These are phyloP conservation scores for Lytechinus variegatus DNA, from an alignment of 35 echinoderm and acorn worm genomes.

Conservation along the genomic window DNA sequence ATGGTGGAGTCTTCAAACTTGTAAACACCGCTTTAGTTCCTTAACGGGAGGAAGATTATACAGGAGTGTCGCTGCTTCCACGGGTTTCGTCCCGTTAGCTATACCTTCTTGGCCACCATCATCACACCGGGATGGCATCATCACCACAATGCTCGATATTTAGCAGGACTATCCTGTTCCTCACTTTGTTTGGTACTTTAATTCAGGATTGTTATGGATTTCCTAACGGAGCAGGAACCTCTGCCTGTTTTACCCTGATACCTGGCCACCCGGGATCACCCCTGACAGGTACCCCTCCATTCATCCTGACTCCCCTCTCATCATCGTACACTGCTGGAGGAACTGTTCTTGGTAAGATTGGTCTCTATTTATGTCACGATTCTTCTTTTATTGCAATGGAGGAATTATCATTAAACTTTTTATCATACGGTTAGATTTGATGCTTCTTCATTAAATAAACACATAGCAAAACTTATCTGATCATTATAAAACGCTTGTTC, in stretches of 20 bases:
- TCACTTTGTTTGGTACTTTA: not conserved
- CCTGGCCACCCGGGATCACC: not conserved
- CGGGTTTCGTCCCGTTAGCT: not conserved
- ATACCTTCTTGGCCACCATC: not conserved
- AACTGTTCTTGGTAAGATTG: not conserved
- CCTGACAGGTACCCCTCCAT: not conserved
- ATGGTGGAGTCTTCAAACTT: not conserved
- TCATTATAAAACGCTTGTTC: no score
- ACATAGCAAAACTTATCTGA: no score
- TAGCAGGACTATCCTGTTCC: not conserved
- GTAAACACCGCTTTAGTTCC: not conserved
- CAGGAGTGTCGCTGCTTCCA: not conserved
- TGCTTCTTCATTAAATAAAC: no score
- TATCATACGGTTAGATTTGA: no score
- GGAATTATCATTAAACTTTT: no score
- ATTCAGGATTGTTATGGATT: slow-evolving; percentile 20
- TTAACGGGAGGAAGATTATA: not conserved
- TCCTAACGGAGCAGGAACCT: not conserved
- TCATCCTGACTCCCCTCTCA: not conserved
- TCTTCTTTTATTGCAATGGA: not conserved
- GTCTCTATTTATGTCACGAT: not conserved
- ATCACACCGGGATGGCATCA: not conserved
- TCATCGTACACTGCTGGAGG: not conserved
- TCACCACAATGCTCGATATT: not conserved
- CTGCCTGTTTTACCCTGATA: not conserved